Conservation (phyloP, 2,113 vertebrate genomes). For the Orycteropus afer region DNA sequence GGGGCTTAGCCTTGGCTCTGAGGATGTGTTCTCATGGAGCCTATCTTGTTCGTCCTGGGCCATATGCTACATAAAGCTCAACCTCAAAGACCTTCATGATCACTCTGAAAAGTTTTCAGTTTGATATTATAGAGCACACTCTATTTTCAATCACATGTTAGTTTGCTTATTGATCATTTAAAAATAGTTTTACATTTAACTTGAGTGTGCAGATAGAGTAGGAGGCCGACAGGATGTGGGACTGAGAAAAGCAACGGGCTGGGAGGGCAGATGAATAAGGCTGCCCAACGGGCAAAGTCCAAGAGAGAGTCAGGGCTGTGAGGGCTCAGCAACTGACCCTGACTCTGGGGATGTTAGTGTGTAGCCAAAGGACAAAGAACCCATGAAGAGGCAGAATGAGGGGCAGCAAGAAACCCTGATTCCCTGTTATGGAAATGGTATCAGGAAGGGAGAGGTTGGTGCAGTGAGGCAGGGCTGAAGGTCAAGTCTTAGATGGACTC, state of each 20-base stretch:
- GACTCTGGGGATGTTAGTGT: not conserved
- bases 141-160: conserved; percentile 32
- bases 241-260: not conserved
- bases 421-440: not conserved
- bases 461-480: not conserved
- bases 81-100: not conserved
- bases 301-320: not conserved
- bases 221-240: not conserved
- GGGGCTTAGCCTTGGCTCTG: not conserved
- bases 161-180: conserved; percentile 13
- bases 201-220: not conserved
- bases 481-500: not conserved
- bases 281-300: not conserved
- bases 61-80: not conserved
- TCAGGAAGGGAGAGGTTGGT: not conserved
- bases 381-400: not conserved
- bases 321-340: not conserved
- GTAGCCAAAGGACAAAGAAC: not conserved
- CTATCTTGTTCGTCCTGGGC: not conserved
- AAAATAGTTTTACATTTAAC: conserved; percentile 15
- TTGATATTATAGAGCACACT: conserved; percentile 1
- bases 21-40: not conserved
- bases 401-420: not conserved
- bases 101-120: not conserved
- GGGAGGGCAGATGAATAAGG: not conserved